Conservation (phyloP, 2,113 vertebrate genomes). For the Dendrocopos noguchii region DNA sequence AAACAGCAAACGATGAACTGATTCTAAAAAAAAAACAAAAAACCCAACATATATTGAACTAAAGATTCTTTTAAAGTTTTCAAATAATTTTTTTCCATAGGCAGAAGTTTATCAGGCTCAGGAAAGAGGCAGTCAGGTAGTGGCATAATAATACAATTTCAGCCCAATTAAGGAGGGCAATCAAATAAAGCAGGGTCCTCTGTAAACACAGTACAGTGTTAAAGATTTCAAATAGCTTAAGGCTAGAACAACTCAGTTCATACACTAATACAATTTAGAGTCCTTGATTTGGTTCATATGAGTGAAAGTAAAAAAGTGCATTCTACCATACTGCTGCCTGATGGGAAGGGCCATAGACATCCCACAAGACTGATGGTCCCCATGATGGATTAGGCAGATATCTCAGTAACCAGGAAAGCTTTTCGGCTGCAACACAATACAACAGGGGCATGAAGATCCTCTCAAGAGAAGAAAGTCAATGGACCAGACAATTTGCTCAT, state of each 20-base stretch:
- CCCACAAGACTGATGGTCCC: not conserved
- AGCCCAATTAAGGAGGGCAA: not conserved
- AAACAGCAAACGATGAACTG: not conserved
- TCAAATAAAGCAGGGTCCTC: not conserved
- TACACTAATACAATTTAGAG: not conserved
- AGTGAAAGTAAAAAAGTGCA: not conserved
- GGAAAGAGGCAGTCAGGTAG: not conserved
- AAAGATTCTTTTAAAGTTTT: not conserved
- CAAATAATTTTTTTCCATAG: not conserved
- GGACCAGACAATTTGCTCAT: not conserved
- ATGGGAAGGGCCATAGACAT: not conserved
- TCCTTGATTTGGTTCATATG: not conserved
- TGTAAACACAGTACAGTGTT: not conserved
- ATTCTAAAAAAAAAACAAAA: not conserved
- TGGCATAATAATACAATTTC: not conserved
- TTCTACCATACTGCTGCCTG: not conserved
- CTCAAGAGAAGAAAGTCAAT: not conserved
- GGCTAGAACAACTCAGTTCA: not conserved
- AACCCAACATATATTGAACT: not conserved
- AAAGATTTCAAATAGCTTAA: not conserved
- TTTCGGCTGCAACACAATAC: fast-evolving
- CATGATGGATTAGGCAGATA: too few species aligned
- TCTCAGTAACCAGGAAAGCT: not conserved
- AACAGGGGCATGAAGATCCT: not conserved
- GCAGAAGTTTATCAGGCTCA: not conserved